A percentile compares a stretch with the other conserved stretches of the same genome.
Evolutionary conservation across 2,888 invertebrate species (phyloP).

Genomic region (Nephrocerus scutellatus): DNA sequence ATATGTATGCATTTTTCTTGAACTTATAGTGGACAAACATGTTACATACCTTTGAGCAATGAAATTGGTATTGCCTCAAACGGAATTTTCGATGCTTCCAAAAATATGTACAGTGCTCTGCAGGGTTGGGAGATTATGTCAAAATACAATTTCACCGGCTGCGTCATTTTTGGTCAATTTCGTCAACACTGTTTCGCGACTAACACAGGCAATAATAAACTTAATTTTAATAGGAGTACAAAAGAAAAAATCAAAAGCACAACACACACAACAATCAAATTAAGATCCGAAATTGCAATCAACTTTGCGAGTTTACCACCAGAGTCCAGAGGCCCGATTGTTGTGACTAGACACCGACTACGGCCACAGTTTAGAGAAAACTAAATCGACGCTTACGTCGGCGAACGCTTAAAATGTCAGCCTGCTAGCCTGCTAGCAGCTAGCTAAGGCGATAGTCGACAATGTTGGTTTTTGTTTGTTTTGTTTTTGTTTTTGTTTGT

Average conservation of each 20-base stretch:
- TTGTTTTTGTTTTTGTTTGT: no score
- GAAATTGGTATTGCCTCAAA: constrained; percentile 59
- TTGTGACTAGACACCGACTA: no score
- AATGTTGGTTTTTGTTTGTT: no score
- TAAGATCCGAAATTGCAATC: constrained; percentile 3
- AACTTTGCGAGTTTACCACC: constrained; percentile 10
- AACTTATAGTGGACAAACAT: not conserved
- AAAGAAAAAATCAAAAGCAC: constrained; percentile 1
- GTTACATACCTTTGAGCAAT: constrained; percentile 56
- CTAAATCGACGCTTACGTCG: constrained; percentile 19
- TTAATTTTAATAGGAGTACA: no score
- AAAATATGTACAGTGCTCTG: constrained; percentile 63
- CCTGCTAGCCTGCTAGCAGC: no score
- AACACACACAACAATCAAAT: constrained; percentile 4
- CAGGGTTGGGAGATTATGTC: constrained; percentile 72
- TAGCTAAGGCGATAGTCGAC: no score
- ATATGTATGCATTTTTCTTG: not conserved
- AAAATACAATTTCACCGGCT: constrained; percentile 59
- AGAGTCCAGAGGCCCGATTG: no score
- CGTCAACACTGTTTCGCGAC: no score
- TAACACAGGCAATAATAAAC: no score
- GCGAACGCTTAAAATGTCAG: constrained; percentile 17
- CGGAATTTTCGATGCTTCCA: constrained; percentile 60
- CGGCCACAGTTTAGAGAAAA: constrained; percentile 11
- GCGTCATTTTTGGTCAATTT: constrained; percentile 33